Conservation (phyloP, 1,140 invertebrate species). For the Geopemphigus sp. region DNA sequence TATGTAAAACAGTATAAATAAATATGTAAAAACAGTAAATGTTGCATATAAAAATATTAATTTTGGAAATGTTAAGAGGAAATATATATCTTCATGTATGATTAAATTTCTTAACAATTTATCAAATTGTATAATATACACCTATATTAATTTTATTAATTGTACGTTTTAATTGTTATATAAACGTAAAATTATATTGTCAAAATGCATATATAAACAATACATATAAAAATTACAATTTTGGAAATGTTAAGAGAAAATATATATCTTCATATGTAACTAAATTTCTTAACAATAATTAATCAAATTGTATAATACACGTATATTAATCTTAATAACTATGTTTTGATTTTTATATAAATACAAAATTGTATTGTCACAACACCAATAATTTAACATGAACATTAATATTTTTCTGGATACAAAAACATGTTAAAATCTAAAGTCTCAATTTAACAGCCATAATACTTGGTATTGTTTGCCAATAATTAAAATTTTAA, state of each 20-base stretch:
- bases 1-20: too few relatives aligned
- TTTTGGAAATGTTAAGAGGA: too few relatives aligned
- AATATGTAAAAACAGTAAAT: too few relatives aligned
- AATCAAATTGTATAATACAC: neutral
- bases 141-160: conserved; percentile 1
- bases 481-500: conserved; percentile 20
- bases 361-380: conserved; percentile 1
- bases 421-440: neutral
- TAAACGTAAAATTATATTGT: neutral
- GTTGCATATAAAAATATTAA: too few relatives aligned
- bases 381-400: conserved; percentile 16
- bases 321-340: neutral
- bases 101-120: neutral
- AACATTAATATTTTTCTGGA: neutral
- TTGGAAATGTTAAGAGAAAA: too few relatives aligned
- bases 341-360: conserved; percentile 32
- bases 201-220: neutral
- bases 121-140: neutral
- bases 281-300: neutral
- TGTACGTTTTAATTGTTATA: conserved; percentile 30
- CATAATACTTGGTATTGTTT: neutral
- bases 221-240: too few relatives aligned
- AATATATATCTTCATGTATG: too few relatives aligned
- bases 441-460: neutral
- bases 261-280: too few relatives aligned